Evolutionary conservation across 2,797 vertebrate species (phyloP).

Genomic region (Tinamus major): DNA sequence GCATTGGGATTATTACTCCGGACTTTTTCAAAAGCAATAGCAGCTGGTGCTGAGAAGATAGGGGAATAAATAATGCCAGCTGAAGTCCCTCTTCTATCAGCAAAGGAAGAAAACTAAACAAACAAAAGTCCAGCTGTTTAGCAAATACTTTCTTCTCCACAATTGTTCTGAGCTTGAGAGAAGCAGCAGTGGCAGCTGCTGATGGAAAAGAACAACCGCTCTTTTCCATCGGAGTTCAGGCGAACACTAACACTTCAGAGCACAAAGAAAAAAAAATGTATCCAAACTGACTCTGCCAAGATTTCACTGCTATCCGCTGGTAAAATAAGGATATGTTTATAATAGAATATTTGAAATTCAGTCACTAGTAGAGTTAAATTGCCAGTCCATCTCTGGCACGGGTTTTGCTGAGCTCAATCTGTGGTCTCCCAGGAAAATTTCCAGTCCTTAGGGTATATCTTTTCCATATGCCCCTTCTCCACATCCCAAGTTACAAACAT

Average conservation of each 20-base stretch:
- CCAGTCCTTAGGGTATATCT: not conserved
- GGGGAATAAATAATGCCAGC: not conserved
- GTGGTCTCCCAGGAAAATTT: not conserved
- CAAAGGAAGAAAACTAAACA: not conserved
- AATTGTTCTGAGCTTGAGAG: not conserved
- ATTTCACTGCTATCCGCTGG: not conserved
- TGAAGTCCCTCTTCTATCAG: not conserved
- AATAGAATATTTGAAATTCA: not conserved
- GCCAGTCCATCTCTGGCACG: not conserved
- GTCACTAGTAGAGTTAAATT: not conserved
- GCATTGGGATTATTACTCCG: not conserved
- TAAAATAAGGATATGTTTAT: not conserved
- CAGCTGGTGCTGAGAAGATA: not conserved
- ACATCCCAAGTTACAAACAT: not conserved
- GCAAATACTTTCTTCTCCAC: not conserved
- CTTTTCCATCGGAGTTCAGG: not conserved
- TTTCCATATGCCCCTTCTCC: not conserved
- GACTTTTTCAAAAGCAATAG: not conserved
- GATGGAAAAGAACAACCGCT: not conserved
- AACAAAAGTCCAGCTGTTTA: not conserved
- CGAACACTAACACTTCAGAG: not conserved
- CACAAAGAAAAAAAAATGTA: not conserved
- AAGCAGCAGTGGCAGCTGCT: slow-evolving; percentile 15
- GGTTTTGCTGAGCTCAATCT: not conserved
- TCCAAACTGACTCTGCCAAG: not conserved